These are phyloP conservation scores for Aphidius colemani DNA, from an alignment of 2,888 invertebrate species.

Conservation along the genomic window DNA sequence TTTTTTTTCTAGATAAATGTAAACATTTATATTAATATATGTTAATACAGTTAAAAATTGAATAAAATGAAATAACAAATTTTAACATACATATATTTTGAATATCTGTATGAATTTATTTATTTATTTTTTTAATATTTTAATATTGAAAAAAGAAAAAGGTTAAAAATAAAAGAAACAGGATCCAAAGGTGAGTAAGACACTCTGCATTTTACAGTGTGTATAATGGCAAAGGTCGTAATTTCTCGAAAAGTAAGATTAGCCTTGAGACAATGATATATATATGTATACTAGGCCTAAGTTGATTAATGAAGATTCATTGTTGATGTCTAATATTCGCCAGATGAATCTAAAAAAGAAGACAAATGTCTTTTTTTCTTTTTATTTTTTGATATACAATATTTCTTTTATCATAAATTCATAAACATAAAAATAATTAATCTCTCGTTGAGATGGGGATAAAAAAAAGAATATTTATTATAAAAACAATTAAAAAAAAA, in stretches of 20 bases:
- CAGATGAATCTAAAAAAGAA: conserved; percentile 2
- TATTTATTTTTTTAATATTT: no score
- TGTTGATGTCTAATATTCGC: conserved; percentile 5
- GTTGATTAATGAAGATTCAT: conserved; percentile 17
- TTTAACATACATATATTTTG: no score
- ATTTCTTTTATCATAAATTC: not conserved
- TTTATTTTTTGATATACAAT: not conserved
- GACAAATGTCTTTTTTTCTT: conserved; percentile 15
- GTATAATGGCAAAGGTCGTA: not conserved
- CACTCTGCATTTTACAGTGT: not conserved
- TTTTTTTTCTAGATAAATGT: no score
- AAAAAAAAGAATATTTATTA: not conserved
- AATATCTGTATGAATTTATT: no score
- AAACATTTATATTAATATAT: no score
- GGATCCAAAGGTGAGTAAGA: not conserved
- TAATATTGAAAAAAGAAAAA: conserved; percentile 14
- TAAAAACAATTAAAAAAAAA: not conserved
- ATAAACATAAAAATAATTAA: no score
- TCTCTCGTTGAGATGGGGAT: not conserved
- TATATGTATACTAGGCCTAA: no score
- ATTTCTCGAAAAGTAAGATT: conserved; percentile 1
- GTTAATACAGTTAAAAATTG: no score
- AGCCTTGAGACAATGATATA: conserved; percentile 16
- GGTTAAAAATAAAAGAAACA: conserved; percentile 20
- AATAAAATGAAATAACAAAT: no score